These are phyloP conservation scores for Myathropa florea DNA, from an alignment of 2,888 invertebrate genomes.

Conservation along the genomic window DNA sequence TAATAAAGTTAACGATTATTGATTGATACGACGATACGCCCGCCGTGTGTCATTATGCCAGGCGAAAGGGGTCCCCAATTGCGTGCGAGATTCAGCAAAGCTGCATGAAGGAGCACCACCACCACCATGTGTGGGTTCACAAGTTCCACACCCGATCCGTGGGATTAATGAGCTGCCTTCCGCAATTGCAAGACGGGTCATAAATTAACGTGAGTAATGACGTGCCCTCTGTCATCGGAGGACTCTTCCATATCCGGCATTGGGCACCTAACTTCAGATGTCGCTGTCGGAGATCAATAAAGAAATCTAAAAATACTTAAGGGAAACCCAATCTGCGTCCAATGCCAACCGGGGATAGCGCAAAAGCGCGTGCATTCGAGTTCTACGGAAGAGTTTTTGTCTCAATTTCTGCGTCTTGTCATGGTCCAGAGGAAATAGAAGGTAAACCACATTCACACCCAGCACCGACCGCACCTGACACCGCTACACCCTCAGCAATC, in stretches of 20 bases:
- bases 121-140: conserved; percentile 27
- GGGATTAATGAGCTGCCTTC: conserved; percentile 53
- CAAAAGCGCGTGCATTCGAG: not conserved
- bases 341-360: conserved; percentile 29
- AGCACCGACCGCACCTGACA: conserved; percentile 11
- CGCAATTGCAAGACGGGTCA: conserved; percentile 40
- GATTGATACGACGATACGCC: conserved; percentile 36
- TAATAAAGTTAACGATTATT: conserved; percentile 64
- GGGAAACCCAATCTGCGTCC: conserved; percentile 44
- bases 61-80: conserved; percentile 16
- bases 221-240: conserved; percentile 33
- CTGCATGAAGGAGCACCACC: not conserved
- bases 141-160: conserved; percentile 18
- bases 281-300: not conserved
- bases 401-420: conserved; percentile 35
- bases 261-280: not conserved
- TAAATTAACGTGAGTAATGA: conserved; percentile 51
- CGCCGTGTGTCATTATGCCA: not conserved
- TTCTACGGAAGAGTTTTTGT: conserved; percentile 36
- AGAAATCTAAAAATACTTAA: conserved; percentile 36
- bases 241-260: conserved; percentile 24
- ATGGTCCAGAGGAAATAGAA: conserved; percentile 55
- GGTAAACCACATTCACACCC: conserved; percentile 29
- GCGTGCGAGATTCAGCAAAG: conserved; percentile 46
- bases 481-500: not conserved